Evolutionary conservation across 2,113 vertebrate species (phyloP), one percentile per base, ranked within the genome.

Genomic region (Rostratula benghalensis): DNA sequence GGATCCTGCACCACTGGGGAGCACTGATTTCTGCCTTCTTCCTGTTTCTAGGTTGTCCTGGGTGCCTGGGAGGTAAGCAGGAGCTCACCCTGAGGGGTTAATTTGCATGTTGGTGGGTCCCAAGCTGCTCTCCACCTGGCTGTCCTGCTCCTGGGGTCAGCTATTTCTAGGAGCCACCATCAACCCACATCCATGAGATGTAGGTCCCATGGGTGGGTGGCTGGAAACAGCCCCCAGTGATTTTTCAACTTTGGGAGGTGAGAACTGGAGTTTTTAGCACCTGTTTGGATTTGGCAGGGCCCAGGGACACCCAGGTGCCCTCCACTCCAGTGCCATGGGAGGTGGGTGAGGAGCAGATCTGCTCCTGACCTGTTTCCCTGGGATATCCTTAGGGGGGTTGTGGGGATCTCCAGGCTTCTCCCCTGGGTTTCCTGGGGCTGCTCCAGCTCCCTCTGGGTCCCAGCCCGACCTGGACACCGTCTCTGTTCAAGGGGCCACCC

Each of bases 61-160:
- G 33, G 4, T 59, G 57, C 45, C 2, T 3, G 81, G 35, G 18
- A 63, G 59, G 22, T 74, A 21, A 23, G 65, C 7, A 2, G 14
- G 16, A 1, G 23, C 48, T 1, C 1, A 1, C 37, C 45, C 41
- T 6, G 1, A 7, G 61, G 27, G 45, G 50, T 12, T 7, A 2
- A 2, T 5, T 22, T 5, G 8, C 10, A 27, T 23, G 68, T 13
- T 1, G 19, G 1, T 27, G 12, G 28, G 7, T 20, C 30, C 50
- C 31, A 6, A 75, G 41, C n/a, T 13, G 25, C 27, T 3, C 4
- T 11, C 31, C 1, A 2, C 41, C 28, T 6, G 1, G 41, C 27
- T 21, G 22, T 19, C 56, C 35, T 4, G 5, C 71, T 51, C 19
- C 7, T 0, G 0, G 43, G 13, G 10, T 30, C 33, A 19, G 7